A percentile compares a stretch with the other conserved stretches of the same genome.
Evolutionary conservation across 2,888 invertebrate genomes (phyloP).

Genomic region (Diarsia mendica): DNA sequence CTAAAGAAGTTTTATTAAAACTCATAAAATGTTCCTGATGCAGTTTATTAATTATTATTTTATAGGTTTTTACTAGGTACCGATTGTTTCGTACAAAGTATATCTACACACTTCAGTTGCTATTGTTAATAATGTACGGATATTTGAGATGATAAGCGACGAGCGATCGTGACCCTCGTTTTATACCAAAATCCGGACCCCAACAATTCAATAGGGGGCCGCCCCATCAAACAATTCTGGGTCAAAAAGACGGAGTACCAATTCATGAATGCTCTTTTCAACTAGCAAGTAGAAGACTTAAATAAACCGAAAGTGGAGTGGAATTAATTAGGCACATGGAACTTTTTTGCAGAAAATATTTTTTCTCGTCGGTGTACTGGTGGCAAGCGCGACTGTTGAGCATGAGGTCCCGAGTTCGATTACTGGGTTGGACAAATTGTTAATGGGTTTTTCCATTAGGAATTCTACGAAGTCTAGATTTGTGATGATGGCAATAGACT

Average conservation of each 20-base stretch:
- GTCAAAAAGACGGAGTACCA: constrained; percentile 6
- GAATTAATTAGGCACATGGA: not conserved
- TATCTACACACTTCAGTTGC: not conserved
- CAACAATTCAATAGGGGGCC: constrained; percentile 30
- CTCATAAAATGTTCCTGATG: not conserved
- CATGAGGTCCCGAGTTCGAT: too few relatives aligned
- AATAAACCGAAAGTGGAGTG: not conserved
- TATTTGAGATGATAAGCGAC: constrained; percentile 14
- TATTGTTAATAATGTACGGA: constrained; percentile 1
- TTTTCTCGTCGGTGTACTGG: too few relatives aligned
- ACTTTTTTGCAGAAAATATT: not conserved
- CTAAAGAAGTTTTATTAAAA: not conserved
- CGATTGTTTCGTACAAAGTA: not conserved
- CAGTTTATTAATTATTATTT: not conserved
- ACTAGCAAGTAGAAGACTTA: not conserved
- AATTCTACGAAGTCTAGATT: too few relatives aligned
- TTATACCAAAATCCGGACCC: constrained; percentile 42
- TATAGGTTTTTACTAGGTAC: not conserved
- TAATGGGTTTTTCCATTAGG: too few relatives aligned
- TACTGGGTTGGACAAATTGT: too few relatives aligned
- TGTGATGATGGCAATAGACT: too few relatives aligned
- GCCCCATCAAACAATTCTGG: constrained; percentile 27
- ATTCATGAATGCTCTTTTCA: constrained; percentile 30
- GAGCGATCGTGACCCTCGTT: constrained; percentile 12
- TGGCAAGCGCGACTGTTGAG: too few relatives aligned